Evolutionary conservation across 2,888 invertebrate genomes (phyloP).

Genomic region (Trissoscelio sp.): DNA sequence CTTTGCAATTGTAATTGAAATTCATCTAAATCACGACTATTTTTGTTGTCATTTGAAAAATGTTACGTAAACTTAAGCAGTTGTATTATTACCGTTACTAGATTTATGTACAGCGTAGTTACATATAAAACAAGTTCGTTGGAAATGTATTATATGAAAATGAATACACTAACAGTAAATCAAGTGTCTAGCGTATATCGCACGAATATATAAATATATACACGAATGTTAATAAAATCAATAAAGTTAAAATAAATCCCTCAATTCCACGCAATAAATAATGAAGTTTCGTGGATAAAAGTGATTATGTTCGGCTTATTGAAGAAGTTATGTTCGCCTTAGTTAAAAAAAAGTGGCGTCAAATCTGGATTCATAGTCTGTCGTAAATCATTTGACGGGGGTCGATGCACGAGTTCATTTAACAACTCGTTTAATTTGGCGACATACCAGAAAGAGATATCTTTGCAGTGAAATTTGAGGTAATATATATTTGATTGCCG

Average conservation of each 20-base stretch:
- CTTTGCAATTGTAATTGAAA: conserved; percentile 35
- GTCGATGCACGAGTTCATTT: neutral
- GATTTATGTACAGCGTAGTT: conserved; percentile 51
- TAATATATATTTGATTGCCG: conserved; percentile 13
- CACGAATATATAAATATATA: conserved; percentile 33
- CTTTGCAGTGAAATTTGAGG: neutral
- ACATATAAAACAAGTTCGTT: conserved; percentile 42
- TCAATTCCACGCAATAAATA: conserved; percentile 51
- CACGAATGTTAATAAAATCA: conserved; percentile 20
- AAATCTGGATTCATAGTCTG: neutral
- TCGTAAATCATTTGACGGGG: conserved; percentile 14
- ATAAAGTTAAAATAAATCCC: conserved; percentile 12
- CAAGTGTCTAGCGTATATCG: neutral
- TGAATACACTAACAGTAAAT: neutral
- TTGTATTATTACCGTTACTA: conserved; percentile 16
- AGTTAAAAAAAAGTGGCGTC: conserved; percentile 6
- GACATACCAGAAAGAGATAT: neutral
- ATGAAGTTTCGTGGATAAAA: conserved; percentile 8
- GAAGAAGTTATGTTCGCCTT: neutral
- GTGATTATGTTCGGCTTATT: neutral
- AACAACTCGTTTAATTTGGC: neutral
- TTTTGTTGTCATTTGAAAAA: conserved; percentile 8
- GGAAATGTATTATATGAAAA: conserved; percentile 17
- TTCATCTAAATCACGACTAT: conserved; percentile 16
- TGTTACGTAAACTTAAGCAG: conserved; percentile 8